Conservation (phyloP, 2,113 vertebrate species). For the Corapipo altera region DNA sequence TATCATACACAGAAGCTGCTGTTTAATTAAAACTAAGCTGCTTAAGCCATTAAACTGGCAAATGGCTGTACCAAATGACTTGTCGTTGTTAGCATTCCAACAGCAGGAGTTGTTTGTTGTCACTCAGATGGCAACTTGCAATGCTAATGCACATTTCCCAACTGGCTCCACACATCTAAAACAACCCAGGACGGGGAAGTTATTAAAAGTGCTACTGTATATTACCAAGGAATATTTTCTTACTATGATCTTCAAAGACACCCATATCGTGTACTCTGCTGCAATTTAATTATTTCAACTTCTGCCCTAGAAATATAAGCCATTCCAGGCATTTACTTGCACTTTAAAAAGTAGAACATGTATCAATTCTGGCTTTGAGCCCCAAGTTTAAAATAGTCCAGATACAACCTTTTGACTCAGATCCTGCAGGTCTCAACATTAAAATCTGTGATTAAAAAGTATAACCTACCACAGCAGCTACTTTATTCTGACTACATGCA, state of each 20-base stretch:
- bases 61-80: constrained; percentile 45
- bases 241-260: background rate
- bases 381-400: background rate
- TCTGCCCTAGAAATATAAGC: background rate
- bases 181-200: background rate
- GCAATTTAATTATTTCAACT: background rate
- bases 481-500: background rate
- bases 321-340: background rate
- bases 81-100: constrained; percentile 12
- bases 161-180: background rate
- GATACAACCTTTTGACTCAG: background rate
- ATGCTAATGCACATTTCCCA: background rate
- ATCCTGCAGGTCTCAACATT: background rate
- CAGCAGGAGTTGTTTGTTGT: constrained; percentile 22
- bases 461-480: background rate
- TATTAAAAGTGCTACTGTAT: background rate
- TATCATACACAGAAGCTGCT: constrained; percentile 36
- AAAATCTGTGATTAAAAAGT: background rate
- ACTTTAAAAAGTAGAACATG: background rate
- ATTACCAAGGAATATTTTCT: background rate
- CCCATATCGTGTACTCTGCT: background rate
- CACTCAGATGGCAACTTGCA: background rate
- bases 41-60: constrained; percentile 64
- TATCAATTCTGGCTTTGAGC: background rate
- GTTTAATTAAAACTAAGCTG: constrained; percentile 65